Percentiles rank a stretch among this genome's conserved stretches.
Evolutionary conservation across 2,113 vertebrate genomes (phyloP).

Genomic region (Corythoichthys haematopterus): DNA sequence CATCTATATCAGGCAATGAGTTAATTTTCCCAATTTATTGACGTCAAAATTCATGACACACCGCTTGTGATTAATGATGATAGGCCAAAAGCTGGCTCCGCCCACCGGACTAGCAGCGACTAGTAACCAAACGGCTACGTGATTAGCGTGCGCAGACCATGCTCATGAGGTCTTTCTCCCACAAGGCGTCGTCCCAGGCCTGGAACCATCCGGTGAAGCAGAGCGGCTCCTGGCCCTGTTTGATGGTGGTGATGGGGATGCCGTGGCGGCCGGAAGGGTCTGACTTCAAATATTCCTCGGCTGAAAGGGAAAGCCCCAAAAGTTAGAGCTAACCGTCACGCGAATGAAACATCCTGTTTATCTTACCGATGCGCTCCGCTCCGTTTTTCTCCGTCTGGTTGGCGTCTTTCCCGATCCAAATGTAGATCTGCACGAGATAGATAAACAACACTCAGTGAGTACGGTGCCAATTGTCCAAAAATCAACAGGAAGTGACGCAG

Average conservation of each 20-base stretch:
- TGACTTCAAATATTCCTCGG: conserved; percentile 58
- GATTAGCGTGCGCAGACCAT: neutral
- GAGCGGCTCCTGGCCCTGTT: conserved; percentile 62
- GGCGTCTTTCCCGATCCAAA: conserved; percentile 72
- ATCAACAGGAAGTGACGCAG: neutral
- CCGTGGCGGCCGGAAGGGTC: conserved; percentile 63
- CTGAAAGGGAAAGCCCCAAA: conserved; percentile 39
- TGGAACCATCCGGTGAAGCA: conserved; percentile 74
- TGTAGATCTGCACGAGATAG: conserved; percentile 50
- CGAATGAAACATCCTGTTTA: neutral
- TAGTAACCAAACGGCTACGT: neutral
- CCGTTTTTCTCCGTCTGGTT: conserved; percentile 63
- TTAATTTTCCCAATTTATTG: neutral
- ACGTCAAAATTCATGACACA: no score
- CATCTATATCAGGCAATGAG: no score
- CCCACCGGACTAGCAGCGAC: neutral
- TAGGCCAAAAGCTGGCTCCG: neutral
- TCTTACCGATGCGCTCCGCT: conserved; percentile 59
- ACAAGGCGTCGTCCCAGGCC: conserved; percentile 68
- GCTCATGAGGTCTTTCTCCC: conserved; percentile 46
- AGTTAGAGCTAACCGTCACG: neutral
- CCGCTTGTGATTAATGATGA: neutral
- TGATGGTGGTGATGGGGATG: conserved; percentile 51
- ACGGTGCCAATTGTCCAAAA: neutral
- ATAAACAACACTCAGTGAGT: neutral